Evolutionary conservation across 1,140 invertebrate genomes (phyloP).

Genomic region (Hestina assimilis): DNA sequence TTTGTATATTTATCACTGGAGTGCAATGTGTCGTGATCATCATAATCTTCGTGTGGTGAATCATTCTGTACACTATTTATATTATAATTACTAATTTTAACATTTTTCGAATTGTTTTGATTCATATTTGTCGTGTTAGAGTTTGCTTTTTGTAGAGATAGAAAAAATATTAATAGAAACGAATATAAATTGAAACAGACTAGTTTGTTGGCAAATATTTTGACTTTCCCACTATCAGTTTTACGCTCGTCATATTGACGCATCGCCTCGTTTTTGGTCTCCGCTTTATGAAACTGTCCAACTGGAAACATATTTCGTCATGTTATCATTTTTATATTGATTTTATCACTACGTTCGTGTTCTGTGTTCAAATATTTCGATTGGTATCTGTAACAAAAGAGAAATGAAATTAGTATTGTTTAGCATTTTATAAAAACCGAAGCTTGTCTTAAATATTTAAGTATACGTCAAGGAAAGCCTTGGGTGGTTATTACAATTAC

Average conservation of each 20-base stretch:
- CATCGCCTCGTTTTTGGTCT: conserved; percentile 51
- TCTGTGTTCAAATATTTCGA: conserved; percentile 22
- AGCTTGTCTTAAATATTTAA: not conserved
- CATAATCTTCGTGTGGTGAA: conserved; percentile 47
- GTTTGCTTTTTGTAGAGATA: conserved; percentile 57
- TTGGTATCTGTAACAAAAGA: conserved; percentile 60
- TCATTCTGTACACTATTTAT: conserved; percentile 41
- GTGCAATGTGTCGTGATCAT: conserved; percentile 42
- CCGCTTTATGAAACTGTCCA: conserved; percentile 43
- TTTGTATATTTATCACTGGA: conserved; percentile 48
- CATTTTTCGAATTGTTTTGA: conserved; percentile 34
- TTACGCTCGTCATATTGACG: conserved; percentile 40
- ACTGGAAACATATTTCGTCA: conserved; percentile 64
- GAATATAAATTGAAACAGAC: conserved; percentile 51
- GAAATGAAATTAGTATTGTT: not conserved
- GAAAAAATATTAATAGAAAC: conserved; percentile 46
- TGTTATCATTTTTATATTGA: conserved; percentile 59
- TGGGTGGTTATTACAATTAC: not conserved
- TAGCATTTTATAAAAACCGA: not conserved
- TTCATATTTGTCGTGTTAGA: conserved; percentile 72
- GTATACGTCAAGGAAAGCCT: not conserved
- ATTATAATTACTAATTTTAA: conserved; percentile 31
- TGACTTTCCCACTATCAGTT: conserved; percentile 24
- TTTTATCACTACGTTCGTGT: conserved; percentile 32
- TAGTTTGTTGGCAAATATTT: conserved; percentile 28